Conservation (phyloP, 2,797 vertebrate genomes). For the Numenius phaeopus region DNA sequence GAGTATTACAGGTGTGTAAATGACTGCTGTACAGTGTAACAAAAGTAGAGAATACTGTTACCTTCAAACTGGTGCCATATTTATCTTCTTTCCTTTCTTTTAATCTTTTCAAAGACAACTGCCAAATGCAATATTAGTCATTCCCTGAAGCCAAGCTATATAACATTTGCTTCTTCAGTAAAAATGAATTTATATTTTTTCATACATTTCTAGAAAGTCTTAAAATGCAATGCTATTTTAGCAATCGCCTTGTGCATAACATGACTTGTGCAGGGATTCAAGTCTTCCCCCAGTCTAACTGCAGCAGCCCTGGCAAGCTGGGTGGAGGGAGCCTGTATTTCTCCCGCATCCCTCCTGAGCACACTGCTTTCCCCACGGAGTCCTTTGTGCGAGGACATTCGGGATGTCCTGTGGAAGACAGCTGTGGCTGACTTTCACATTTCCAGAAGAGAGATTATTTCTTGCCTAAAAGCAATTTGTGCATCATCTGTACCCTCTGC, state of each 20-base stretch:
- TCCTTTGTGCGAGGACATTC: rapidly evolving
- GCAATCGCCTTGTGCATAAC: not conserved
- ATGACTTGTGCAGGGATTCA: not conserved
- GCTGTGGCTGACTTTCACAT: not conserved
- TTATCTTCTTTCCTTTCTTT: not conserved
- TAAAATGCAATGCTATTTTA: not conserved
- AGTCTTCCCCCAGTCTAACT: rapidly evolving
- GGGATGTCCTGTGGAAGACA: not conserved
- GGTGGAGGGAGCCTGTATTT: not conserved
- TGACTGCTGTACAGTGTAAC: not conserved
- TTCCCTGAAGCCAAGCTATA: not conserved
- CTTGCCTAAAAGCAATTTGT: not conserved
- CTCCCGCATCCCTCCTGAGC: not conserved
- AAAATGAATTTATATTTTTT: not conserved
- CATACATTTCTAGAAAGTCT: not conserved
- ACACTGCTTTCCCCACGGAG: rapidly evolving
- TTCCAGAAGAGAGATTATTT: not conserved
- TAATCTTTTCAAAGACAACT: not conserved
- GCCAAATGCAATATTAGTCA: not conserved
- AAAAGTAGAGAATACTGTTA: not conserved
- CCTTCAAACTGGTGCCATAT: not conserved
- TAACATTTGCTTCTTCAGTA: not conserved
- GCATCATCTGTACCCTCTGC: not conserved
- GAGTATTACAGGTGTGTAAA: not conserved
- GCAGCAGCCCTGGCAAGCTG: not conserved